A percentile compares a stretch with the other conserved stretches of the same genome.
Conservation (phyloP, 35 echinoderm and acorn worm species). For the Patiria miniata region DNA sequence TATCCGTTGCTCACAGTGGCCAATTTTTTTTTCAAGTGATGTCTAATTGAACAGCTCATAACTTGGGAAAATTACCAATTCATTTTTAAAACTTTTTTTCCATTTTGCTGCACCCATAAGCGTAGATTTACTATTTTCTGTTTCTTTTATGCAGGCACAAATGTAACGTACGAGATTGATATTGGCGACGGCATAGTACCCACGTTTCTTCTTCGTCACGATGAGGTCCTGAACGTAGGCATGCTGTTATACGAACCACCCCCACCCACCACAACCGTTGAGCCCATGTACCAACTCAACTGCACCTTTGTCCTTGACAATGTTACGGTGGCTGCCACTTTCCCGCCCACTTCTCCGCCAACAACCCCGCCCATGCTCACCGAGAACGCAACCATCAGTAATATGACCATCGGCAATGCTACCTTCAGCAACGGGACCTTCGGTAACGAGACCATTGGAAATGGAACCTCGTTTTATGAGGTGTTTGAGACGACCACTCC, state of each 20-base stretch:
- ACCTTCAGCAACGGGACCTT: background rate
- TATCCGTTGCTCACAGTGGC: too few species aligned
- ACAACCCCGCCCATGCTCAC: too few species aligned
- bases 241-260: constrained; percentile 25
- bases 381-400: background rate
- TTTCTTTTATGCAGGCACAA: constrained; percentile 56
- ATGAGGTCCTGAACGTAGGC: constrained; percentile 66
- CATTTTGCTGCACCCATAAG: too few species aligned
- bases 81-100: too few species aligned
- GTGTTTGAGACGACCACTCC: background rate
- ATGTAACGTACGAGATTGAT: constrained; percentile 83
- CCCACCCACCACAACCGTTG: background rate
- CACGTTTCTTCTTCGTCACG: constrained; percentile 63
- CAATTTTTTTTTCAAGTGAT: too few species aligned
- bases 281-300: background rate
- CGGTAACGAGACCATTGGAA: background rate
- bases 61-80: too few species aligned
- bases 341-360: too few species aligned
- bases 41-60: too few species aligned
- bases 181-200: constrained; percentile 88
- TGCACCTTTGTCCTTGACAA: constrained; percentile 3
- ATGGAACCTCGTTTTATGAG: background rate
- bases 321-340: background rate
- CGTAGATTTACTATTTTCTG: too few species aligned
- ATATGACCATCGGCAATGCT: background rate